phyloP scores from a whole-genome alignment of 2,797 vertebrate genomes.

The Brachymystax lenok region DNA sequence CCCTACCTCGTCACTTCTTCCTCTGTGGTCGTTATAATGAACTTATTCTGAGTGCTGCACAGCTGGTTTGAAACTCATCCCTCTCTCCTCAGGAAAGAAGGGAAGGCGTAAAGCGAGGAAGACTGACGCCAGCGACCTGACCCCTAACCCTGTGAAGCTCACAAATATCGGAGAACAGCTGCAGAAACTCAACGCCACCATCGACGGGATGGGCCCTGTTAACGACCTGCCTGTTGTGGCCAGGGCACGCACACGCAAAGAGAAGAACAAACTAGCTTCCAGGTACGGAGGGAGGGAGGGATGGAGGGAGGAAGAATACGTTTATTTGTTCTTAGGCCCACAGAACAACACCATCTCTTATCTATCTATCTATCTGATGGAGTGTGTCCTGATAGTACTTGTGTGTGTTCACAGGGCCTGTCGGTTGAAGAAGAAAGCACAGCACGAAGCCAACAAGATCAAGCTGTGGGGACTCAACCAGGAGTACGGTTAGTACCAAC shows the following conservation, averaged over 20 bases:
- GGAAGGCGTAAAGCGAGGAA: constrained; percentile 75
- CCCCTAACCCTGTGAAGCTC: constrained; percentile 76
- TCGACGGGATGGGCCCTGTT: constrained; percentile 75
- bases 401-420: constrained; percentile 66
- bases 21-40: not conserved
- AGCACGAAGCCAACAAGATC: constrained; percentile 81
- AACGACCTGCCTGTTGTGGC: constrained; percentile 74
- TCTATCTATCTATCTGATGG: not conserved
- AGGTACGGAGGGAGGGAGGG: constrained; percentile 57
- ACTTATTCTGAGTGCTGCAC: not conserved
- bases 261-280: constrained; percentile 80
- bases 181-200: constrained; percentile 76
- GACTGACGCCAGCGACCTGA: constrained; percentile 77
- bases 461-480: constrained; percentile 80
- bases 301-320: constrained; percentile 15
- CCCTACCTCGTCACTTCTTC: not conserved
- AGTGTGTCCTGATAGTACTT: not conserved
- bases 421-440: constrained; percentile 78
- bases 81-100: constrained; percentile 64
- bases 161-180: constrained; percentile 77
- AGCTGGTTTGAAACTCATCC: not conserved
- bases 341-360: too few relatives aligned
- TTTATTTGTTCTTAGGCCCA: too few relatives aligned
- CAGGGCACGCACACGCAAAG: constrained; percentile 74
- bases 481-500: constrained; percentile 72